phyloP scores from a whole-genome alignment of 1,140 invertebrate genomes.

The Drosophila santomea region DNA sequence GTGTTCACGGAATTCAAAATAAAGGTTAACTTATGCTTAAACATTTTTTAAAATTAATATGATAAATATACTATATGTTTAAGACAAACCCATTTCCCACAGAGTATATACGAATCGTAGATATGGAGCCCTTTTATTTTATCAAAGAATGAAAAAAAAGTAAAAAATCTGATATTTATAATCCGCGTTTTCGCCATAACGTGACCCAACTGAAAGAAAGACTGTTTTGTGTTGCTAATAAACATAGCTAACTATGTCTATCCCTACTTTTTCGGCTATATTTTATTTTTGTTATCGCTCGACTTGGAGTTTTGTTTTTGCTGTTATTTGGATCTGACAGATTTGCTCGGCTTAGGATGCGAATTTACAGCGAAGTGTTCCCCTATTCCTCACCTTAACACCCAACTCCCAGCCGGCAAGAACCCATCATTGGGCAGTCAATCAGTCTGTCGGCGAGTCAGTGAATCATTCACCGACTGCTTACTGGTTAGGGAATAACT shows the following conservation, averaged over 20 bases:
- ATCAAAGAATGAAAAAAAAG: no score
- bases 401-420: not conserved
- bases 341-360: slow-evolving; percentile 34
- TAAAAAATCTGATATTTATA: no score
- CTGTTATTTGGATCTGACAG: slow-evolving; percentile 32
- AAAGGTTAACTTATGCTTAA: no score
- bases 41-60: no score
- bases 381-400: not conserved
- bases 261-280: slow-evolving; percentile 14
- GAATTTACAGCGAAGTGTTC: slow-evolving; percentile 6
- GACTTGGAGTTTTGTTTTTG: slow-evolving; percentile 23
- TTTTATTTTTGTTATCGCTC: slow-evolving; percentile 35
- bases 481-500: not conserved
- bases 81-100: not conserved
- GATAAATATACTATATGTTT: no score
- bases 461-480: slow-evolving; percentile 48
- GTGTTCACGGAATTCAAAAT: no score
- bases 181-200: no score
- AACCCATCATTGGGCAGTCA: slow-evolving; percentile 58
- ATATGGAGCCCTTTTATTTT: no score
- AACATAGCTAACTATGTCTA: no score
- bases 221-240: no score
- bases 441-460: slow-evolving; percentile 51
- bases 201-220: no score
- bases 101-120: no score